Conservation (phyloP, 2,113 vertebrate species). For the Apodemus sylvaticus region DNA sequence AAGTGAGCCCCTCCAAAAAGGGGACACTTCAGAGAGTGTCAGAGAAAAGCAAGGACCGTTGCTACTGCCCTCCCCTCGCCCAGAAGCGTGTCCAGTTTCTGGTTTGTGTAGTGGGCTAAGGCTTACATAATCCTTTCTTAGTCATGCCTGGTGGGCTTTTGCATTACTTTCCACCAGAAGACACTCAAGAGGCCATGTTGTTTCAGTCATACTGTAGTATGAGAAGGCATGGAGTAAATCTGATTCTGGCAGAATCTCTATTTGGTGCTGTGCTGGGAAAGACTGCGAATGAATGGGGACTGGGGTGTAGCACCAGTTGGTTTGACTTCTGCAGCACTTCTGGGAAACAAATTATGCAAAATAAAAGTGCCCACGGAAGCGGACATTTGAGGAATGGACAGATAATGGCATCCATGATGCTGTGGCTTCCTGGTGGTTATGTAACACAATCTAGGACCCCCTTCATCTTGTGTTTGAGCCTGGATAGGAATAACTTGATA, state of each 20-base stretch:
- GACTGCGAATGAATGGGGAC: neutral
- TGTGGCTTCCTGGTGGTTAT: neutral
- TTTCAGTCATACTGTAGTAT: neutral
- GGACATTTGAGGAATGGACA: neutral
- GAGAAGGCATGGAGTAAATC: neutral
- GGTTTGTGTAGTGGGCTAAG: neutral
- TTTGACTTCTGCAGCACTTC: neutral
- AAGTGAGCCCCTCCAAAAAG: neutral
- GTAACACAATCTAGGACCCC: neutral
- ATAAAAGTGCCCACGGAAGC: neutral
- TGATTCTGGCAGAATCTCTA: neutral
- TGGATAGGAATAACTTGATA: neutral
- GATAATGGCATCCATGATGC: neutral
- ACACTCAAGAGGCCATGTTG: neutral
- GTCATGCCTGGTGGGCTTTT: neutral
- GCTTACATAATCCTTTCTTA: neutral
- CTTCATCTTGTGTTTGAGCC: neutral
- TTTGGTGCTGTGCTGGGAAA: neutral
- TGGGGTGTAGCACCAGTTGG: too few relatives aligned
- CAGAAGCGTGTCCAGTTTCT: neutral
- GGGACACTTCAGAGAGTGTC: slow-evolving; percentile 14
- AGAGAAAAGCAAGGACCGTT: neutral
- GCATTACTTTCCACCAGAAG: neutral
- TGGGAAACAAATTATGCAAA: neutral
- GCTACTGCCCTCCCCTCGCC: neutral